phyloP scores from a whole-genome alignment of 1,140 invertebrate genomes.

The Eufriesea mexicana region DNA sequence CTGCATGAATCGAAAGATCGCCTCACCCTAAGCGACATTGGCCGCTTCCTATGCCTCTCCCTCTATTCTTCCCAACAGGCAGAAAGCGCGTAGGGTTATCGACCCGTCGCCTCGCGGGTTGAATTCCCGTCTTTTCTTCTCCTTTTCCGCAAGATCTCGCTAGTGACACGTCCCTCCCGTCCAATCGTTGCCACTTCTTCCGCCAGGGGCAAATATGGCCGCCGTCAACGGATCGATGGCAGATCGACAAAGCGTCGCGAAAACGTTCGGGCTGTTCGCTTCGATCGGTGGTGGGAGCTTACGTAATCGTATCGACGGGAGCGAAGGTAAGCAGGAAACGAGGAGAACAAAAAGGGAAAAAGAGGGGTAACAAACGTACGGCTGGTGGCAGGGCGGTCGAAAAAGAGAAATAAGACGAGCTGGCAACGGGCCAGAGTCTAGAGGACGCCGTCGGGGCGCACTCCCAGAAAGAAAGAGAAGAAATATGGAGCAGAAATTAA shows the following conservation, averaged over 20 bases:
- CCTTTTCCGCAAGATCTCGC: conserved; percentile 2
- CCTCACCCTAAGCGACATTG: conserved; percentile 2
- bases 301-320: conserved; percentile 23
- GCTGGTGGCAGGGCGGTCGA: background rate
- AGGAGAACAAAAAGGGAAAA: conserved; percentile 1
- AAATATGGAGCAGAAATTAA: conserved; percentile 47
- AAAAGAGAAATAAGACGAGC: conserved; percentile 28
- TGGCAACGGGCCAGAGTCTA: conserved; percentile 8
- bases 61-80: background rate
- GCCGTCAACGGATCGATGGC: background rate
- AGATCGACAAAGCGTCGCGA: background rate
- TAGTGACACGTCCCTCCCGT: background rate
- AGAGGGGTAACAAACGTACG: conserved; percentile 24
- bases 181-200: background rate
- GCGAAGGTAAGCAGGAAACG: background rate
- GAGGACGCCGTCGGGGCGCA: background rate
- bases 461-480: conserved; percentile 21
- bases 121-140: conserved; percentile 39
- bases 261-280: background rate
- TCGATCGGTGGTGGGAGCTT: background rate
- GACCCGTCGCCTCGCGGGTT: conserved; percentile 34
- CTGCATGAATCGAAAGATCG: background rate
- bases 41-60: background rate
- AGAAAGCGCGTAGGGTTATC: conserved; percentile 52
- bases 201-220: background rate